Evolutionary conservation across 2,113 vertebrate genomes (phyloP), one percentile per base, ranked within the genome.

Genomic region (Machaerirhynchus nigripectus): DNA sequence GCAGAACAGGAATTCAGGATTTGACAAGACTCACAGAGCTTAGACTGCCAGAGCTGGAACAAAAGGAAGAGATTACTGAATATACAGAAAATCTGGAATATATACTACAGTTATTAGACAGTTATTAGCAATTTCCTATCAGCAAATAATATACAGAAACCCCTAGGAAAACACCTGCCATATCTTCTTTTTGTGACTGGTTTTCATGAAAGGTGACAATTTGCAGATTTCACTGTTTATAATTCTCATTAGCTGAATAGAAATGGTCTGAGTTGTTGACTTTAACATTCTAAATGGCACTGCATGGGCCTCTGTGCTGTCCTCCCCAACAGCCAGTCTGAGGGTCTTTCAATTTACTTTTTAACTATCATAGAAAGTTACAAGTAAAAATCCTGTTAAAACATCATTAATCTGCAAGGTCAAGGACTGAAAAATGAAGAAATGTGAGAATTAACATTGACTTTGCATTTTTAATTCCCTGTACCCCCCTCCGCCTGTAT

Each of bases 401-500:
- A 37, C 39, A 75, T 71, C 81, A 90, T 77, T 80, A 84, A 56
- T 35, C 33, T 70, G 24, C 56, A 75, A 80, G 83, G 49, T 33
- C 61, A 80, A 76, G 59, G 37, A 60, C 22, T 56, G 35, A 90
- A 88, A 93, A 94, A 60, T 57, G 4, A 85, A 85, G 49, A 90
- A 85, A 84, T 56, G 56, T 35, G 81, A 81, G n/a, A 81, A 96
- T 92, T 78, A 75, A 59, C 37, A 57, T 68, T 37, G 84, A 81
- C 39, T 71, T 39, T 30, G 84, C 44, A 56, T 78, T 92, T 93
- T 87, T 44, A 92, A 91, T 75, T 95, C 86, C 68, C 61, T 69
- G 8, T 46, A 28, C 16, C 6, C 21, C 15, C 3, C 11, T 5
- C 9, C 2, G 5, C 3, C 2, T n/a, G 11, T 28, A 55, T 75